These are phyloP conservation scores for Siphlonurus alternatus DNA, from an alignment of 2,888 invertebrate genomes.

Conservation along the genomic window DNA sequence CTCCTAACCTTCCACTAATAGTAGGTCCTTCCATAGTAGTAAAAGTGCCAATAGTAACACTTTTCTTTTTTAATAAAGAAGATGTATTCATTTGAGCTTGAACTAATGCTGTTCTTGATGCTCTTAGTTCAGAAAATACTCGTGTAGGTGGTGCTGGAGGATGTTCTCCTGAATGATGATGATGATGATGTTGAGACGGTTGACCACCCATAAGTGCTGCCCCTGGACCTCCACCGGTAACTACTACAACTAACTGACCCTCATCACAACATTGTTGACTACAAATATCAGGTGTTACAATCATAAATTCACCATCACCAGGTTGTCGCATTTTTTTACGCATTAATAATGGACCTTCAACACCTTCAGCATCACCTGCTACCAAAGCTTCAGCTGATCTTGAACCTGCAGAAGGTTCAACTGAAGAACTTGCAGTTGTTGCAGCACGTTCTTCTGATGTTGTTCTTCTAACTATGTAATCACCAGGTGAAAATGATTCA, in stretches of 20 bases:
- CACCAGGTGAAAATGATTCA: neutral
- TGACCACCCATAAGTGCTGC: neutral
- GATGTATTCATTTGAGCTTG: constrained; percentile 1
- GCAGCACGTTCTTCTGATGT: neutral
- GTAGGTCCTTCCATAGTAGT: constrained; percentile 1
- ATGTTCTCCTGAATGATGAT: neutral
- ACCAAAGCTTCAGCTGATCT: neutral
- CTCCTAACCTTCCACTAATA: neutral
- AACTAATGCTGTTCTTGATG: neutral
- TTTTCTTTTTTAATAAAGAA: neutral
- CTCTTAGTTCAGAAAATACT: constrained; percentile 3
- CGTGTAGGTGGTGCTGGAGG: neutral
- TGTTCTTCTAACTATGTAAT: neutral
- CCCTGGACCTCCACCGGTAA: neutral
- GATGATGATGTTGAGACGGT: neutral
- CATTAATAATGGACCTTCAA: neutral
- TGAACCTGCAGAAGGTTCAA: neutral
- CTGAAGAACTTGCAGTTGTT: neutral
- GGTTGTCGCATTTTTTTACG: neutral
- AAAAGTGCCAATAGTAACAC: neutral
- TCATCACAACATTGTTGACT: neutral
- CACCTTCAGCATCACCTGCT: neutral
- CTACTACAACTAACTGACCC: neutral
- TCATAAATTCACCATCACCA: neutral
- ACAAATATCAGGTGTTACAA: neutral